Conservation (phyloP, 2,113 vertebrate species). For the Barnardius zonarius region DNA sequence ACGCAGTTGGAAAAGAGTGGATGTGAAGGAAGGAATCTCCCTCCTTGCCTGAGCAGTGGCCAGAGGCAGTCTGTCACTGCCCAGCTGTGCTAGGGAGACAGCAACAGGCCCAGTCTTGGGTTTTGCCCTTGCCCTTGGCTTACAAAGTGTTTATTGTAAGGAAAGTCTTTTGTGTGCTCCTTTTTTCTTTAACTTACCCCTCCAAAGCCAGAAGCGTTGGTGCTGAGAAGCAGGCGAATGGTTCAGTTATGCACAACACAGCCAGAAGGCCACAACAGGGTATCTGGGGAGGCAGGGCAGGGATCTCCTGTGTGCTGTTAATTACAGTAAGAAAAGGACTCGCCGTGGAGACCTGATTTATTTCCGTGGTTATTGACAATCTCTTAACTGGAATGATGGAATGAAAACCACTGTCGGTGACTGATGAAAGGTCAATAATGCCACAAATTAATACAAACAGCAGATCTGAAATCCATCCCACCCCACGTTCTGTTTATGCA, state of each 20-base stretch:
- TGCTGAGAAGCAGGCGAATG: neutral
- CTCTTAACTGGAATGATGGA: slow-evolving; percentile 24
- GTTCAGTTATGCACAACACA: neutral
- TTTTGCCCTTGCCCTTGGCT: neutral
- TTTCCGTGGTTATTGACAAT: slow-evolving; percentile 16
- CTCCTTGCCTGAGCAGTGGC: neutral
- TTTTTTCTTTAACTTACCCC: neutral
- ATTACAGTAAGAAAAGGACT: neutral
- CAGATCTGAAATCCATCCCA: neutral
- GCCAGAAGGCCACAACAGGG: neutral
- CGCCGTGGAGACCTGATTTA: neutral
- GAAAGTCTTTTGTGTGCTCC: neutral
- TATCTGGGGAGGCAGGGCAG: neutral
- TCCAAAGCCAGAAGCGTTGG: neutral
- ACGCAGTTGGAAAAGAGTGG: neutral
- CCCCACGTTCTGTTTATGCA: neutral
- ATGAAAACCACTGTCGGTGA: neutral
- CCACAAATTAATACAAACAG: slow-evolving; percentile 22
- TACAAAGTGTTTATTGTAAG: neutral
- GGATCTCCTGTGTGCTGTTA: neutral
- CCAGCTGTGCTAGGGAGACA: neutral
- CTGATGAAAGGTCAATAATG: slow-evolving; percentile 43
- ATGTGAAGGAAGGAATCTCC: neutral
- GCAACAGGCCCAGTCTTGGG: neutral
- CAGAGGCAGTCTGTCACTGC: neutral